Evolutionary conservation across 2,113 vertebrate species (phyloP).

Genomic region (Pterocles gutturalis): DNA sequence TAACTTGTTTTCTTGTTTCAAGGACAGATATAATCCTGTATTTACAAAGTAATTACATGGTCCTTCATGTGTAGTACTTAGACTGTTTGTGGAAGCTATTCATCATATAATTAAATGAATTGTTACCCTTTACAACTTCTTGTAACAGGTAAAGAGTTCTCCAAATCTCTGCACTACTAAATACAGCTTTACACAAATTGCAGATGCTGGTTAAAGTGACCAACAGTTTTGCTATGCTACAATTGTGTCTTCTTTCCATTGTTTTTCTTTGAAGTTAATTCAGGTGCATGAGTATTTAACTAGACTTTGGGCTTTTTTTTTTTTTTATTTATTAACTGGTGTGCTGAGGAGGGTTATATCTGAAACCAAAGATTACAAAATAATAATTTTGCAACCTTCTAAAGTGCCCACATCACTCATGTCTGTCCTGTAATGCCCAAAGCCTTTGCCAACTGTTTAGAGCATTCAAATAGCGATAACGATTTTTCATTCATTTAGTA

Average conservation of each 20-base stretch:
- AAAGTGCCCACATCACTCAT: background rate
- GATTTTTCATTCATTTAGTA: conserved; percentile 31
- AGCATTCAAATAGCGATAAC: background rate
- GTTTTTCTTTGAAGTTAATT: conserved; percentile 21
- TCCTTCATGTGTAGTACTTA: conserved; percentile 6
- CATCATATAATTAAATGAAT: conserved; percentile 8
- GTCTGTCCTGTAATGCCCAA: background rate
- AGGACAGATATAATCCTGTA: conserved; percentile 43
- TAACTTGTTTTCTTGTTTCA: conserved; percentile 53
- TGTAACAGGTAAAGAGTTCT: background rate
- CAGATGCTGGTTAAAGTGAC: background rate
- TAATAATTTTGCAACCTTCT: background rate
- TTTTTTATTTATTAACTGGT: background rate
- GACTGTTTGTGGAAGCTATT: background rate
- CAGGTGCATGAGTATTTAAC: background rate
- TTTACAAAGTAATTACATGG: conserved; percentile 53
- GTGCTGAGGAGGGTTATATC: background rate
- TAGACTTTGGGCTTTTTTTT: background rate
- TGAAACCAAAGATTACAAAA: background rate
- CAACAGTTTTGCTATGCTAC: background rate
- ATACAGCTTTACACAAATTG: background rate
- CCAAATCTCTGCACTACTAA: background rate
- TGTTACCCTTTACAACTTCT: background rate
- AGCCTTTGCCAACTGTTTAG: background rate
- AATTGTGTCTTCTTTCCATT: background rate